These are phyloP conservation scores for Hofmannophila pseudospretella DNA, from an alignment of 2,888 invertebrate genomes.

Conservation along the genomic window DNA sequence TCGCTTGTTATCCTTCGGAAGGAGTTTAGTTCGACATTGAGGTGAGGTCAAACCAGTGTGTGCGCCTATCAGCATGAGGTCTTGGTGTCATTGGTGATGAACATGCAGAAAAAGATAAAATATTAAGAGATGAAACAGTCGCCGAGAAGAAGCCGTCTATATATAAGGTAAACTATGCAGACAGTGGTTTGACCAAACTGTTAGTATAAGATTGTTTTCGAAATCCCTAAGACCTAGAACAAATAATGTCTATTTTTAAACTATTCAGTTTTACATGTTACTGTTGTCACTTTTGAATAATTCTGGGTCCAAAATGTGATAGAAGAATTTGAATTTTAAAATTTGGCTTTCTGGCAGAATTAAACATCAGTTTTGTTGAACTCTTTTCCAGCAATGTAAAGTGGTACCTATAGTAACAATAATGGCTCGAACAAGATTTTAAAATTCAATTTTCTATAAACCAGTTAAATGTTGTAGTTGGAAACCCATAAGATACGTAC, in stretches of 20 bases:
- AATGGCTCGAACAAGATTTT: not conserved
- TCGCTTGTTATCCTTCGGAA: constrained; percentile 73
- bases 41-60: constrained; percentile 10
- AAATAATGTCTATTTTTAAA: constrained; percentile 50
- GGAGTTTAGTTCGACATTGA: constrained; percentile 57
- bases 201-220: constrained; percentile 12
- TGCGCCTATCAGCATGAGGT: too few species aligned
- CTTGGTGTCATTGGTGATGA: too few species aligned
- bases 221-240: constrained; percentile 47
- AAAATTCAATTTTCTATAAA: constrained; percentile 1
- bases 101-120: too few species aligned
- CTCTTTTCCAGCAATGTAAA: not conserved
- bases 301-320: constrained; percentile 62
- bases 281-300: constrained; percentile 47
- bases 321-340: constrained; percentile 3
- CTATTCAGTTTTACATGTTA: constrained; percentile 61
- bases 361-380: not conserved
- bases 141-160: too few species aligned
- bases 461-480: constrained; percentile 3
- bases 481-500: not conserved
- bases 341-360: not conserved
- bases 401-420: too few species aligned
- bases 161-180: not conserved
- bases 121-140: too few species aligned
- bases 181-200: not conserved